Evolutionary conservation across 2,797 vertebrate species (phyloP).

Genomic region (Pelodytes ibericus): DNA sequence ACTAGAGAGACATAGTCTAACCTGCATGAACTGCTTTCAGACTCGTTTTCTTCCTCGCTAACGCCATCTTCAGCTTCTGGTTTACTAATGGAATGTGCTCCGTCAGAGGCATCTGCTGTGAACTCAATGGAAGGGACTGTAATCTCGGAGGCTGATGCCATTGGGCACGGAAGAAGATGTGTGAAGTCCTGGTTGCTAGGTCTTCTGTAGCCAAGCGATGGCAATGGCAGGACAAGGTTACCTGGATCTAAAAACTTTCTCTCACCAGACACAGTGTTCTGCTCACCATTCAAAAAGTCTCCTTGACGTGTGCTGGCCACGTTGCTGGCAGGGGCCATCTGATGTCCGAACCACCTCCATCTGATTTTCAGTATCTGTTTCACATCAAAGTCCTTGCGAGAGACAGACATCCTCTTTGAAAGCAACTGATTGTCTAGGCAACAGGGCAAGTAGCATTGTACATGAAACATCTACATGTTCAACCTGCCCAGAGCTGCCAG

Average conservation of each 20-base stretch:
- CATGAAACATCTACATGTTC: conserved; percentile 76
- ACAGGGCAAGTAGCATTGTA: conserved; percentile 78
- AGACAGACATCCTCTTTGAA: conserved; percentile 89
- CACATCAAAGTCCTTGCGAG: conserved; percentile 97
- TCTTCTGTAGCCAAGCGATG: conserved; percentile 78
- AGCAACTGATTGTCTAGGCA: conserved; percentile 85
- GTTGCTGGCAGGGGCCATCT: conserved; percentile 76
- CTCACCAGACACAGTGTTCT: conserved; percentile 64
- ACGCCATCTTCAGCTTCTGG: conserved; percentile 74
- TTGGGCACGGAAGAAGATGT: conserved; percentile 81
- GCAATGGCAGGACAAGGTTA: conserved; percentile 73
- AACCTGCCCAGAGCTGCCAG: conserved; percentile 70
- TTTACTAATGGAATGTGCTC: conserved; percentile 72
- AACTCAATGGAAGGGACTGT: conserved; percentile 73
- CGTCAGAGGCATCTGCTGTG: conserved; percentile 77
- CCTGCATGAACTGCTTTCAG: conserved; percentile 95
- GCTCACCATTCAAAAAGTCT: conserved; percentile 81
- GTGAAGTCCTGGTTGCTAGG: conserved; percentile 89
- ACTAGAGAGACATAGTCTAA: conserved; percentile 59
- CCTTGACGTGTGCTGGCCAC: conserved; percentile 75
- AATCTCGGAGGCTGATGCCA: conserved; percentile 81
- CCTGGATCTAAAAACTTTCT: conserved; percentile 87
- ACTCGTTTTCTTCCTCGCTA: conserved; percentile 83
- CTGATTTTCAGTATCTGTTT: conserved; percentile 97
- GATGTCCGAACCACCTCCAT: conserved; percentile 98